Conservation (phyloP, 2,113 vertebrate genomes). For the Cynocephalus volans region DNA sequence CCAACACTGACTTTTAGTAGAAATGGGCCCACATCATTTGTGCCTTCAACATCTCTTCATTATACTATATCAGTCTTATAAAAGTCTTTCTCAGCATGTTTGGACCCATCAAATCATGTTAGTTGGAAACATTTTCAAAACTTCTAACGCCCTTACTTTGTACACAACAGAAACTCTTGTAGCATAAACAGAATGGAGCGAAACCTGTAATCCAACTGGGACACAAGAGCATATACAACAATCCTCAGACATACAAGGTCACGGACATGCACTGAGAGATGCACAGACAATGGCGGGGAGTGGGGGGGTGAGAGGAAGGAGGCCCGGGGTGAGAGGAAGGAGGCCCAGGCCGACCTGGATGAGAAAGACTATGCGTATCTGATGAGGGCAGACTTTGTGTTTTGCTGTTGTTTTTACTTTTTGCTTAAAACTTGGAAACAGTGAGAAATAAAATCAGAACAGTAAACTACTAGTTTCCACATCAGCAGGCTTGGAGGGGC, state of each 20-base stretch:
- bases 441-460: background rate
- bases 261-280: rapidly evolving
- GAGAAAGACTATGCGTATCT: background rate
- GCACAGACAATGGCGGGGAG: rapidly evolving
- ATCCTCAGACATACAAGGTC: background rate
- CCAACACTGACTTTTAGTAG: rapidly evolving
- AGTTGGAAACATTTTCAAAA: background rate
- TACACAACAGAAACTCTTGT: too few relatives aligned
- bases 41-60: background rate
- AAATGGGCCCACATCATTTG: rapidly evolving
- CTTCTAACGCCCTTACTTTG: background rate
- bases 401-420: background rate
- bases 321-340: background rate
- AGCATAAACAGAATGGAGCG: rapidly evolving
- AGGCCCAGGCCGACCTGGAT: rapidly evolving
- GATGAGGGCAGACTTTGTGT: background rate
- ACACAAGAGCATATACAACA: background rate
- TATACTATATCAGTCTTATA: rapidly evolving
- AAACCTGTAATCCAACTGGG: background rate
- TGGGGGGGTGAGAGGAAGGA: background rate
- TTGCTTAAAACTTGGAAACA: background rate
- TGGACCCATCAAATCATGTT: too few relatives aligned
- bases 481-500: background rate
- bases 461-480: background rate
- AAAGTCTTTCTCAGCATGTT: background rate